phyloP scores from a whole-genome alignment of 2,113 vertebrate genomes.

The Vulpes lagopus region DNA sequence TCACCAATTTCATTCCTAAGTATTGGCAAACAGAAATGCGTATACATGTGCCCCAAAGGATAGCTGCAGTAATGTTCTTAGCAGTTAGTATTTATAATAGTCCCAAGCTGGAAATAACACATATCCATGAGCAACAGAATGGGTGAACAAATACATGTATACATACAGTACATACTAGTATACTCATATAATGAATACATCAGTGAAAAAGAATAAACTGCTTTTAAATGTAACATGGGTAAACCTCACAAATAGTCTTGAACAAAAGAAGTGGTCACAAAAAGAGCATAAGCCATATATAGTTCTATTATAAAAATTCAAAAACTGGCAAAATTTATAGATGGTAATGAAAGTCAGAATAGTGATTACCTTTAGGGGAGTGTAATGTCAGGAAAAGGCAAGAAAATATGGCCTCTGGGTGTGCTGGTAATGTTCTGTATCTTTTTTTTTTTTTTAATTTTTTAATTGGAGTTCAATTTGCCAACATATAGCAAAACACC shows the following conservation, averaged over 20 bases:
- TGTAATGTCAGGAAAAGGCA: neutral
- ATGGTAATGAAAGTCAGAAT: neutral
- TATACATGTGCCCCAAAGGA: neutral
- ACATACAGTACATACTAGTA: neutral
- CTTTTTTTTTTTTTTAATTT: neutral
- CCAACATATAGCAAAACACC: too few species aligned
- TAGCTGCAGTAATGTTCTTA: neutral
- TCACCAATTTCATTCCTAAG: neutral
- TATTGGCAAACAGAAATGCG: neutral
- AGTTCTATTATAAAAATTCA: neutral
- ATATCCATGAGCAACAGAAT: neutral
- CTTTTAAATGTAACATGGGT: neutral
- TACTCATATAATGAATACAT: neutral
- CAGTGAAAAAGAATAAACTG: neutral
- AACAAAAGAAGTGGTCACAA: neutral
- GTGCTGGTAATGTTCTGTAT: neutral
- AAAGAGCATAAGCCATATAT: neutral
- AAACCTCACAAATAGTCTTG: neutral
- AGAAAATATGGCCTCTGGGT: neutral
- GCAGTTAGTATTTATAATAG: neutral
- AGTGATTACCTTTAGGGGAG: neutral
- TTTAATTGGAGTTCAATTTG: too few species aligned
- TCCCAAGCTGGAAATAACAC: neutral
- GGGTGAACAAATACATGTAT: neutral
- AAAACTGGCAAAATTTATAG: neutral